Evolutionary conservation across 2,113 vertebrate genomes (phyloP).

Genomic region (Apus apus): DNA sequence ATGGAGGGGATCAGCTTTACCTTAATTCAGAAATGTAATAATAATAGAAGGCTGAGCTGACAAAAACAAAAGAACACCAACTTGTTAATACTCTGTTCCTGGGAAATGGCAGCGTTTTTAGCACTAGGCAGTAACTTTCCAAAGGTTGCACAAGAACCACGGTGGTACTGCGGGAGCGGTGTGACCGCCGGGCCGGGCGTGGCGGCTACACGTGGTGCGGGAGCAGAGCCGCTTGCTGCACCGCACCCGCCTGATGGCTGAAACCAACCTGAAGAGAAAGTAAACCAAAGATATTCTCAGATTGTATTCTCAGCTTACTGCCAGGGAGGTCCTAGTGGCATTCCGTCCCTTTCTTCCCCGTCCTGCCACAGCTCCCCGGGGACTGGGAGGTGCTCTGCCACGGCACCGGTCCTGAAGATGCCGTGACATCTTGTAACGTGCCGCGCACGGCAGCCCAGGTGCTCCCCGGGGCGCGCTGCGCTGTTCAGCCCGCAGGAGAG

Average conservation of each 20-base stretch:
- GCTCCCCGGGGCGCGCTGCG: background rate
- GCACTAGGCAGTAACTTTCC: background rate
- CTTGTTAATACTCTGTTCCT: background rate
- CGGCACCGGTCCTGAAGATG: fast-evolving
- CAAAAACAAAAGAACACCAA: background rate
- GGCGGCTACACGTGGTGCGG: background rate
- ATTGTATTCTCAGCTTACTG: no score
- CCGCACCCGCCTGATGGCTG: background rate
- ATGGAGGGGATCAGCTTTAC: background rate
- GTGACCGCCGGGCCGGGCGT: no score
- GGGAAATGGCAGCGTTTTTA: background rate
- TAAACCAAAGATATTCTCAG: background rate
- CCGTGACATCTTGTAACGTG: fast-evolving
- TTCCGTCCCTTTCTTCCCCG: no score
- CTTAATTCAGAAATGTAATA: background rate
- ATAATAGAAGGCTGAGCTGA: background rate
- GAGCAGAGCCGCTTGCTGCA: fast-evolving
- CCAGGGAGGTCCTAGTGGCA: fast-evolving
- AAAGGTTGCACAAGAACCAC: background rate
- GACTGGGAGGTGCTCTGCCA: background rate
- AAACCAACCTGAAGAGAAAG: background rate
- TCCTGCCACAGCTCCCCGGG: background rate
- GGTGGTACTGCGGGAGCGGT: background rate
- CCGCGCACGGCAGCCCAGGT: background rate
- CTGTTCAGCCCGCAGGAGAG: background rate